phyloP scores from a whole-genome alignment of 2,113 vertebrate species.

The Xenus cinereus region DNA sequence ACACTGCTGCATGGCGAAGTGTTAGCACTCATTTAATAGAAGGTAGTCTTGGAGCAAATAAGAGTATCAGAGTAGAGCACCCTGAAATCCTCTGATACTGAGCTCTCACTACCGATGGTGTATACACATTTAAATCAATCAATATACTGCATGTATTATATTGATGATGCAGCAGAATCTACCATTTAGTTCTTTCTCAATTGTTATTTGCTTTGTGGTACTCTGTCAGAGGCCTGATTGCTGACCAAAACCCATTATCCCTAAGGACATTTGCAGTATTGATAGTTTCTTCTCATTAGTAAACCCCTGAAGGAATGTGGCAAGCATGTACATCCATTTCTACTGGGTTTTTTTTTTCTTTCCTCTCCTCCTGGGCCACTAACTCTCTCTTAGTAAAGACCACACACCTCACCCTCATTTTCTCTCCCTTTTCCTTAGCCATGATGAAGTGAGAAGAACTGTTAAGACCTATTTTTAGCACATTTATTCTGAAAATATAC shows the following conservation, averaged over 20 bases:
- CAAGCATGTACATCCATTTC: background rate
- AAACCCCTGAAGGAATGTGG: background rate
- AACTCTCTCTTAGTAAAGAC: background rate
- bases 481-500: background rate
- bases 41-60: background rate
- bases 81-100: background rate
- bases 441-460: background rate
- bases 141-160: background rate
- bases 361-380: background rate
- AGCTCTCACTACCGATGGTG: background rate
- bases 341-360: background rate
- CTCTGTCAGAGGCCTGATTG: background rate
- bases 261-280: background rate
- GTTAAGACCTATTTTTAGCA: background rate
- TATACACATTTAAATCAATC: background rate
- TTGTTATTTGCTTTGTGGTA: background rate
- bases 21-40: background rate
- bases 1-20: background rate
- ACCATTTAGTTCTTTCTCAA: background rate
- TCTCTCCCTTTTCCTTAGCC: background rate
- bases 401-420: background rate
- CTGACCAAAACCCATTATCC: background rate
- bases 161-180: background rate
- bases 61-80: background rate
- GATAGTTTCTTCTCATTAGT: background rate